Percentiles rank a stretch among this genome's conserved stretches.
Conservation (phyloP, 2,888 invertebrate genomes). For the Callyntrura sp. region DNA sequence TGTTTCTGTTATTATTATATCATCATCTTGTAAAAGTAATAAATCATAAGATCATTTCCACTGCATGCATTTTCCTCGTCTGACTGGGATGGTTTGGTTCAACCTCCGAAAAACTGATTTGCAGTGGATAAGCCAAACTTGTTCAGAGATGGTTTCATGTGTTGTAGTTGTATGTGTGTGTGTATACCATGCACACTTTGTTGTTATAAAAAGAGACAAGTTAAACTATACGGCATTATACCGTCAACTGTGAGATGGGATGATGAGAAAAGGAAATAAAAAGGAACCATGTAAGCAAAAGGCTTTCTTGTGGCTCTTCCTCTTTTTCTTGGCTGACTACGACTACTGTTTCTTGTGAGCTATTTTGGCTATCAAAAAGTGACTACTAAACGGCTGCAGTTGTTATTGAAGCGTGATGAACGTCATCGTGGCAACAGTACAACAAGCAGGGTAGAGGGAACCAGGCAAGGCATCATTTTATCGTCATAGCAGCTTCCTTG, state of each 20-base stretch:
- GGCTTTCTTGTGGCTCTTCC: slow-evolving; percentile 41
- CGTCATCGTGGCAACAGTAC: slow-evolving; percentile 24
- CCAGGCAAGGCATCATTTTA: slow-evolving; percentile 61
- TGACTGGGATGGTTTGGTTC: slow-evolving; percentile 47
- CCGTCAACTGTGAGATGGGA: slow-evolving; percentile 8
- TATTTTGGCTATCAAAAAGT: slow-evolving; percentile 52
- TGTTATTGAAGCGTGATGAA: slow-evolving; percentile 51
- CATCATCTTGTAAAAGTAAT: slow-evolving; percentile 73
- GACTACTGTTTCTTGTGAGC: neutral
- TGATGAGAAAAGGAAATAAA: slow-evolving; percentile 31
- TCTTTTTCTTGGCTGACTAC: slow-evolving; percentile 22
- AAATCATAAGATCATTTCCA: slow-evolving; percentile 77
- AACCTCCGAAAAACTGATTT: slow-evolving; percentile 68
- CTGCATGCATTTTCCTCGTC: slow-evolving; percentile 73
- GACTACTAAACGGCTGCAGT: slow-evolving; percentile 47
- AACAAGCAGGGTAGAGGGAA: no score
- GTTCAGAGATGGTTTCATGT: slow-evolving; percentile 2
- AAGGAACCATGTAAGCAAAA: slow-evolving; percentile 42
- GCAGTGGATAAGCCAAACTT: slow-evolving; percentile 48
- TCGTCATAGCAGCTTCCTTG: slow-evolving; percentile 44
- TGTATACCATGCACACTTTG: neutral
- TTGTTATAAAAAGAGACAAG: neutral
- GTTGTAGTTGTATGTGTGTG: no score
- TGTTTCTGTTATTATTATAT: slow-evolving; percentile 42
- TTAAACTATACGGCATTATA: slow-evolving; percentile 22